Evolutionary conservation across 1,140 invertebrate genomes (phyloP).

Genomic region (Macrobrachium rosenbergii): DNA sequence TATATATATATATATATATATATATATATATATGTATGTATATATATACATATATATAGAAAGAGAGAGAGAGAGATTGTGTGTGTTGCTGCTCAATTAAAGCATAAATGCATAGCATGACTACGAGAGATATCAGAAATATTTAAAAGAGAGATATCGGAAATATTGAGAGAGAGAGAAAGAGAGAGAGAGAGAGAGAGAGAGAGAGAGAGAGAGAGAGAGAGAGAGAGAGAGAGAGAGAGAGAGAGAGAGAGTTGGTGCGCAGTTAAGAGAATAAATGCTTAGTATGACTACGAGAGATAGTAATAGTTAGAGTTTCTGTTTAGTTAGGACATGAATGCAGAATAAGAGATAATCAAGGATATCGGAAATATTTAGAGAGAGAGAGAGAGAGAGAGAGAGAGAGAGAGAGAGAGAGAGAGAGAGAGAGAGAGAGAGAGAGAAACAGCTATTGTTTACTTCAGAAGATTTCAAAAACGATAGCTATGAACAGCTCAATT

Average conservation of each 20-base stretch:
- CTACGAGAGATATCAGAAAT: no score
- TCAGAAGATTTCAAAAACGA: background rate
- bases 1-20: no score
- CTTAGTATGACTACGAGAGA: no score
- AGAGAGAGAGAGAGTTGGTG: background rate
- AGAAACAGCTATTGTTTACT: background rate
- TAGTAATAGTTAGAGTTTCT: no score
- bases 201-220: background rate
- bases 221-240: conserved; percentile 9
- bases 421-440: conserved; percentile 18
- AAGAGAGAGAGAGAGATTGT: background rate
- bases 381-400: no score
- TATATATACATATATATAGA: no score
- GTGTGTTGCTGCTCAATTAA: background rate
- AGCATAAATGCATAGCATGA: no score
- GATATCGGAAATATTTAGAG: no score
- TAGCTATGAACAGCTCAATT: background rate
- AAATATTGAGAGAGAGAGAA: background rate
- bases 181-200: conserved; percentile 11
- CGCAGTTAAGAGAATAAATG: no score
- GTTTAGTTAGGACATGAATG: no score
- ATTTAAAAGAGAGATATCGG: background rate
- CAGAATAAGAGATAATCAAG: no score
- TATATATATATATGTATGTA: no score
- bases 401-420: conserved; percentile 14